Base-by-base conservation (phyloP, 2,888 invertebrate species). In the Macrophya annulata region DNA sequence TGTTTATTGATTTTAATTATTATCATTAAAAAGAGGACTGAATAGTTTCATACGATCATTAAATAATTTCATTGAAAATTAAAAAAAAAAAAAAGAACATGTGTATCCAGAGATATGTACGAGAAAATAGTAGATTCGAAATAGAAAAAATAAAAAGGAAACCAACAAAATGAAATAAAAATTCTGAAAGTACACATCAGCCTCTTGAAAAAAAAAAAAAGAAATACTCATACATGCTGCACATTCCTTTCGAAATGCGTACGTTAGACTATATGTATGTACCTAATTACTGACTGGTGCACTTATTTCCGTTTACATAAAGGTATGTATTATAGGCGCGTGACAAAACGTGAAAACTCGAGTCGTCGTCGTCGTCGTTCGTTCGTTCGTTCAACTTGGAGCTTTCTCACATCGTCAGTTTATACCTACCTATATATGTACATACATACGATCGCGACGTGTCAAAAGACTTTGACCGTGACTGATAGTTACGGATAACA, bases 391-490 rank as follows among this genome's bases (percentile, higher is more conserved):
- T 55, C n/a, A 55, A 55, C 55, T 55, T 55, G 8, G 10, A 25
- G 25, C 10, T 25, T 62, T 62, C 62, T 62, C 62, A 31, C 25
- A 62, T 10, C 25, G 25, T 62, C 12, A 2, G 25, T 51, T 0
- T 62, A 62, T 31, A 3, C 31, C 3, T 31, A 31, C 1, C 1
- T 31, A 31, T 31, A 31, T 31, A 31, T 31, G 25, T 25, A 59
- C n/a, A n/a, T 31, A 31, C 8, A 4, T n/a, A 31, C 3, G 31
- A 31, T 31, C 1, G 31, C 68, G 31, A 68, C 31, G 68, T 68
- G 68, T 68, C 68, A 68, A 37, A 68, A 68, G 37, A 68, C 31
- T 31, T 68, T 68, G 68, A 68, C 68, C 68, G 31, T 31, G 17
- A 68, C 31, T 10, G 0, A 15, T 17, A 1, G 31, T 31, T 31